These are phyloP conservation scores for Clarias magur DNA, from an alignment of 2,113 vertebrate genomes.

Conservation along the genomic window DNA sequence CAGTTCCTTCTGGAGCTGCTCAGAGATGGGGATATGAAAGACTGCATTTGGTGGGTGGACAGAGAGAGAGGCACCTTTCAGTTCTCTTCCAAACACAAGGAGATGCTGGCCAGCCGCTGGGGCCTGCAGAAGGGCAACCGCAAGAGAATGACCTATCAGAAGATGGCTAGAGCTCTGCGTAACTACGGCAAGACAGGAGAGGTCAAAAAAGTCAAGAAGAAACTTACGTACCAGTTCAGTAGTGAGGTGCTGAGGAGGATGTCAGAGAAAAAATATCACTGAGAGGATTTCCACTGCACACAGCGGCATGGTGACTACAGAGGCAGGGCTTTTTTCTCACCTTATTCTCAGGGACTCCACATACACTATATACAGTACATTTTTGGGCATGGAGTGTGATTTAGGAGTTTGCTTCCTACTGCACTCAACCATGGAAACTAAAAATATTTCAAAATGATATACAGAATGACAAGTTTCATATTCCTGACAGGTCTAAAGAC, in stretches of 20 bases:
- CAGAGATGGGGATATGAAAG: constrained; percentile 86
- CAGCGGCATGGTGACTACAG: background rate
- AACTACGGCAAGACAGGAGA: constrained; percentile 90
- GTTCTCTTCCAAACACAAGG: constrained; percentile 92
- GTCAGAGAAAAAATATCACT: constrained; percentile 71
- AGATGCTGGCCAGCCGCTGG: constrained; percentile 83
- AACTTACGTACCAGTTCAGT: constrained; percentile 90
- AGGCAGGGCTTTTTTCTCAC: background rate
- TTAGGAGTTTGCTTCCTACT: background rate
- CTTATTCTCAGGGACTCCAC: constrained; percentile 46
- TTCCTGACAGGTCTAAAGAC: background rate
- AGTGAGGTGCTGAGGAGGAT: constrained; percentile 82
- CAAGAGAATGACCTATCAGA: constrained; percentile 93
- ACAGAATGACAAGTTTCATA: background rate
- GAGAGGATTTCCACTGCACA: constrained; percentile 19
- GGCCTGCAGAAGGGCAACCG: constrained; percentile 88
- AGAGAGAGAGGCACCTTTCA: constrained; percentile 89
- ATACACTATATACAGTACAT: constrained; percentile 12
- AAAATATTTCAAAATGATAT: constrained; percentile 5
- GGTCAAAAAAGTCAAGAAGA: constrained; percentile 88
- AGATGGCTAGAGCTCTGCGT: constrained; percentile 87
- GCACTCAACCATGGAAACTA: background rate
- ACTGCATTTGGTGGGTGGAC: constrained; percentile 93
- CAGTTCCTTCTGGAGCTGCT: constrained; percentile 88
- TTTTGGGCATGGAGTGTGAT: background rate